phyloP scores from a whole-genome alignment of 2,888 invertebrate genomes.

The Hypercompe scribonia region DNA sequence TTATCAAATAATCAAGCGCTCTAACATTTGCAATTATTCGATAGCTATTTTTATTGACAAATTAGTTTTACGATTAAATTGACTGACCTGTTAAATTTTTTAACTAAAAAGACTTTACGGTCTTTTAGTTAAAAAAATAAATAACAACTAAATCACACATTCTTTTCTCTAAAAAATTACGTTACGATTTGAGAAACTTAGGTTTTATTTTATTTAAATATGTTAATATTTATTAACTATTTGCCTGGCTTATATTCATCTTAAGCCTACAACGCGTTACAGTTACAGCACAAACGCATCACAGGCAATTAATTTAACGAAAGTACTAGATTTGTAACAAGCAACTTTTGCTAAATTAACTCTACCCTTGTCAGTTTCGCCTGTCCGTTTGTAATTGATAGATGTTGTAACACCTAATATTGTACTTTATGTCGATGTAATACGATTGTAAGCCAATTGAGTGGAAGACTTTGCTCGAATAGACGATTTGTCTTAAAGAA shows the following conservation, averaged over 20 bases:
- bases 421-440: constrained; percentile 1
- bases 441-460: not conserved
- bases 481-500: not conserved
- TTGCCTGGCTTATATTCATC: not conserved
- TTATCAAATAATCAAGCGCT: no score
- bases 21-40: no score
- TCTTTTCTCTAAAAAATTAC: not conserved
- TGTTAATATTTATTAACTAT: not conserved
- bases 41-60: no score
- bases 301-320: constrained; percentile 8
- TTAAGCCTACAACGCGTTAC: no score
- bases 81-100: no score
- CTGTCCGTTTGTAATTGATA: constrained; percentile 5
- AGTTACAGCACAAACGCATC: not conserved
- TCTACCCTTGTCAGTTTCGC: constrained; percentile 9
- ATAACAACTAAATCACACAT: no score
- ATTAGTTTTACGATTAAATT: no score
- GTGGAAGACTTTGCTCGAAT: not conserved
- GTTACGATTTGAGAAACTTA: not conserved
- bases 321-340: constrained; percentile 12
- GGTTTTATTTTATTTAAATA: not conserved
- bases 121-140: no score
- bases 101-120: no score
- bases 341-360: constrained; percentile 13
- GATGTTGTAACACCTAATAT: not conserved